Evolutionary conservation across 2,888 invertebrate genomes (phyloP).

Genomic region (Trichacis sp.): DNA sequence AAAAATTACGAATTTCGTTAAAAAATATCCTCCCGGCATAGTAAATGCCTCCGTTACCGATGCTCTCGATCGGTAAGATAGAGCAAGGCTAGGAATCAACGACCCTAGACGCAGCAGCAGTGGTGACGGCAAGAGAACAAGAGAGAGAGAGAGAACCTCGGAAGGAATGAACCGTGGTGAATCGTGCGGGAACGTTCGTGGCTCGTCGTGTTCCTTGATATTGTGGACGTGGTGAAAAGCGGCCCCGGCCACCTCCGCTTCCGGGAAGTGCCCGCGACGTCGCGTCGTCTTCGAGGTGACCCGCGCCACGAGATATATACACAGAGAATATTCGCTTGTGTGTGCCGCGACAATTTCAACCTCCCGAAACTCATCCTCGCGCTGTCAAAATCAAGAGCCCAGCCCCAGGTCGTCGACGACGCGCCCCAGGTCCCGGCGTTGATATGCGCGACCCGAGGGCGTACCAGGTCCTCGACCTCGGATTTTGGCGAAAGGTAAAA

Average conservation of each 20-base stretch:
- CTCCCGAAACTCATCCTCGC: slow-evolving; percentile 14
- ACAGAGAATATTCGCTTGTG: too few relatives aligned
- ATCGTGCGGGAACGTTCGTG: slow-evolving; percentile 46
- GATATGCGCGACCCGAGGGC: slow-evolving; percentile 52
- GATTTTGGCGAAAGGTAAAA: slow-evolving; percentile 41
- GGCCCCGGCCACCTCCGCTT: too few relatives aligned
- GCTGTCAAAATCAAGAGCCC: slow-evolving; percentile 23
- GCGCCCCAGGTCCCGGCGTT: slow-evolving; percentile 48
- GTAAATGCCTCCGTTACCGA: too few relatives aligned
- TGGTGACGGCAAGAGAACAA: too few relatives aligned
- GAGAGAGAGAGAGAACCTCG: slow-evolving; percentile 35
- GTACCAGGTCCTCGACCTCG: slow-evolving; percentile 47
- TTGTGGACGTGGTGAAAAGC: slow-evolving; percentile 28
- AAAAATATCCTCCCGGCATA: too few relatives aligned
- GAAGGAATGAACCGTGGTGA: slow-evolving; percentile 48
- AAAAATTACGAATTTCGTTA: too few relatives aligned
- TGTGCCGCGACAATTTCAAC: too few relatives aligned
- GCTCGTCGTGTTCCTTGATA: slow-evolving; percentile 39
- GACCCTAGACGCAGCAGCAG: slow-evolving; percentile 39
- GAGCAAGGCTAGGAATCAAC: slow-evolving; percentile 42
- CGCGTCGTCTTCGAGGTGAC: slow-evolving; percentile 5
- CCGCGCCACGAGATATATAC: too few relatives aligned
- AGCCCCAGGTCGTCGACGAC: slow-evolving; percentile 49
- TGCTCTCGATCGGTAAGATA: slow-evolving; percentile 42
- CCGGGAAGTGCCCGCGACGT: slow-evolving; percentile 17